A percentile compares a stretch with the other conserved stretches of the same genome.
These are phyloP conservation scores for Tachycineta bicolor DNA, from an alignment of 2,113 vertebrate species.

Conservation along the genomic window DNA sequence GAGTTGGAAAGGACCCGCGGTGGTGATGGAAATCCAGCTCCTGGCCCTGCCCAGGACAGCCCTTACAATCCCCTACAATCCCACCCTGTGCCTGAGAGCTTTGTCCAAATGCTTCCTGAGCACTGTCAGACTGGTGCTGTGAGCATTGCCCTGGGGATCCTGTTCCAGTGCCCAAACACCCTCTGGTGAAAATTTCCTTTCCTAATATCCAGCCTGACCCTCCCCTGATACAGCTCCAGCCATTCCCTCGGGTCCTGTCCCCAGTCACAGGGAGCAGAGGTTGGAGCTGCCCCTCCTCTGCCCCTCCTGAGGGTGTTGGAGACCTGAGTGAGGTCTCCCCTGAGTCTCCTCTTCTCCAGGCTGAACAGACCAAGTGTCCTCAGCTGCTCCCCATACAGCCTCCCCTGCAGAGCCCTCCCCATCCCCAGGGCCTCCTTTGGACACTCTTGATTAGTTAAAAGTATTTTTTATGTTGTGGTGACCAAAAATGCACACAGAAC, in stretches of 20 bases:
- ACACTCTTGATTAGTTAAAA: background rate
- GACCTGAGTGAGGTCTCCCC: background rate
- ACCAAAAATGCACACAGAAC: background rate
- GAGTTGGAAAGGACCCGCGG: background rate
- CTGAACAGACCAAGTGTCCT: background rate
- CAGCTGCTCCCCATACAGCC: fast-evolving
- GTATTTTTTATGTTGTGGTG: background rate
- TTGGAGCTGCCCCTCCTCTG: background rate
- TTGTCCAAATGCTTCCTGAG: background rate
- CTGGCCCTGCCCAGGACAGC: background rate
- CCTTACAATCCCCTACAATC: background rate
- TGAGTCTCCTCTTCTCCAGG: background rate
- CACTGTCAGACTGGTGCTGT: background rate
- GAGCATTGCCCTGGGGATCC: background rate
- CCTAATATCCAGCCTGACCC: background rate
- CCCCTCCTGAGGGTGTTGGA: background rate
- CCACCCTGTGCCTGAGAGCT: too few relatives aligned
- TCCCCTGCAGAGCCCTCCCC: background rate
- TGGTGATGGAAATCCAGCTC: background rate
- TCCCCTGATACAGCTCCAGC: background rate
- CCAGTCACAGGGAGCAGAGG: background rate
- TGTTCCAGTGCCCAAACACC: background rate
- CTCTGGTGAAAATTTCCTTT: fast-evolving
- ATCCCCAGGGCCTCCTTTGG: background rate
- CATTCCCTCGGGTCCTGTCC: background rate